Evolutionary conservation across 1,140 invertebrate genomes (phyloP).

Genomic region (Antheraea mylitta): DNA sequence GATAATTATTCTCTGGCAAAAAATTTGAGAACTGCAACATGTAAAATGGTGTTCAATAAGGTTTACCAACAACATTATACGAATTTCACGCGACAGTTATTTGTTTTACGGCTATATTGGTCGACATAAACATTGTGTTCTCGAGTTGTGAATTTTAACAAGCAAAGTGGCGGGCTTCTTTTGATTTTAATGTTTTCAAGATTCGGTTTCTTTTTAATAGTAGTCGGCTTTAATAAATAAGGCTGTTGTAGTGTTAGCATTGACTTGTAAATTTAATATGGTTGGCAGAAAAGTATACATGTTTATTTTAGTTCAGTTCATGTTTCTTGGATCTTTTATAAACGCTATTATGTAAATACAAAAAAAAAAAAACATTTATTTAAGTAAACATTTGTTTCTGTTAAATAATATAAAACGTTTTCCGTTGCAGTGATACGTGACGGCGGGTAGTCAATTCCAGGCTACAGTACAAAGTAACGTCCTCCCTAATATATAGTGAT

Average conservation of each 20-base stretch:
- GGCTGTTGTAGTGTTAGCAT: neutral
- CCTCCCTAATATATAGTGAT: too few relatives aligned
- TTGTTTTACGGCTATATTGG: slow-evolving; percentile 50
- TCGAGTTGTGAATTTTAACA: slow-evolving; percentile 60
- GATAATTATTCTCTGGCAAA: too few relatives aligned
- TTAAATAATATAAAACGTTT: too few relatives aligned
- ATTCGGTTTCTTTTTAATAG: slow-evolving; percentile 12
- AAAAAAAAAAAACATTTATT: too few relatives aligned
- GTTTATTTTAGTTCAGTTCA: too few relatives aligned
- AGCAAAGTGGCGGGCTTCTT: slow-evolving; percentile 29
- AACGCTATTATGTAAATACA: too few relatives aligned
- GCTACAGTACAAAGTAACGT: too few relatives aligned
- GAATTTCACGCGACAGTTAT: slow-evolving; percentile 63
- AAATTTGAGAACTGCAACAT: too few relatives aligned
- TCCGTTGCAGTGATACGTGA: too few relatives aligned
- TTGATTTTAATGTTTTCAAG: neutral
- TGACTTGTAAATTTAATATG: neutral
- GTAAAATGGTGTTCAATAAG: slow-evolving; percentile 8
- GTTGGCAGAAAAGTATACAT: neutral
- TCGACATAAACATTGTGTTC: slow-evolving; percentile 32
- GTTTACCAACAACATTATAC: slow-evolving; percentile 45
- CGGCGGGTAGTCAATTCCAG: too few relatives aligned
- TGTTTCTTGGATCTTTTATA: too few relatives aligned
- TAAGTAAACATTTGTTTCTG: too few relatives aligned
- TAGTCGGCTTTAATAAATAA: neutral